Conservation (phyloP, 2,113 vertebrate genomes). For the Festucalex cinctus region DNA sequence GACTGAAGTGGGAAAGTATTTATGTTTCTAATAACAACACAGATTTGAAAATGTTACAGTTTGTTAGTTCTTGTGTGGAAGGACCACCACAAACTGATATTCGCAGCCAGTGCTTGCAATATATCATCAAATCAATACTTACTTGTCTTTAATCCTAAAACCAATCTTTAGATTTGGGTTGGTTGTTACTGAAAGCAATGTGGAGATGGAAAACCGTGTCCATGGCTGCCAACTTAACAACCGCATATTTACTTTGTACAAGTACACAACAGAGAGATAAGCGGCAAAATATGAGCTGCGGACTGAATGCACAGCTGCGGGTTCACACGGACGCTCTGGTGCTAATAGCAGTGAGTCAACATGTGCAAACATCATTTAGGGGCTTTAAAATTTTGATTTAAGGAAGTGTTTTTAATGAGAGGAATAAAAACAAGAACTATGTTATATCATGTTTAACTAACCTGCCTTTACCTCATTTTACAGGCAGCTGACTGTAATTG, state of each 20-base stretch:
- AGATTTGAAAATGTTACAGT: background rate
- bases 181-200: background rate
- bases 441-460: background rate
- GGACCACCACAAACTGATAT: background rate
- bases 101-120: background rate
- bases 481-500: background rate
- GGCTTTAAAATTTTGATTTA: constrained; percentile 3
- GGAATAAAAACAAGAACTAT: background rate
- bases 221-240: constrained; percentile 1
- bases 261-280: constrained; percentile 8
- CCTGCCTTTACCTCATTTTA: background rate
- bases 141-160: background rate
- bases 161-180: background rate
- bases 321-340: background rate
- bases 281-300: background rate
- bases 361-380: constrained; percentile 1
- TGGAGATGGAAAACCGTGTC: background rate
- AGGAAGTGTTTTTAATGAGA: background rate
- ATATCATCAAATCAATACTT: background rate
- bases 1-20: background rate
- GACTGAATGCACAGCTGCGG: constrained; percentile 9
- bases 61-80: background rate
- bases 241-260: background rate
- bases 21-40: background rate
- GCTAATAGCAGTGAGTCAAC: background rate